Evolutionary conservation across 92 coral and sea anemone genomes (phyloP).

Genomic region (Scolanthus callimorphus): DNA sequence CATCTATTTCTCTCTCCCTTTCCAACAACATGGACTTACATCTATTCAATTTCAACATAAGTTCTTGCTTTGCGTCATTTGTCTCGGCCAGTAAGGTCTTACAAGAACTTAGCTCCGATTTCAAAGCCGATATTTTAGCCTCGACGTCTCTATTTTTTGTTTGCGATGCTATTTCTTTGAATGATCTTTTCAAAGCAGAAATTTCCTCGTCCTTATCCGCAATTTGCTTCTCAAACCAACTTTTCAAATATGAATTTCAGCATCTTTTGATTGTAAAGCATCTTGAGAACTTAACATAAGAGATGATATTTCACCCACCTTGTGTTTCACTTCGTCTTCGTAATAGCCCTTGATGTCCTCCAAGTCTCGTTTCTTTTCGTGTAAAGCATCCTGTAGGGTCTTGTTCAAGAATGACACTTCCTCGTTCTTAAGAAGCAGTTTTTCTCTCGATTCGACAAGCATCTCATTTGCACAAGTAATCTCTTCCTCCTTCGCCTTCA

Average conservation of each 20-base stretch:
- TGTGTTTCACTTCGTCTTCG: conserved; percentile 41
- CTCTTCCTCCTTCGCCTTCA: conserved; percentile 1
- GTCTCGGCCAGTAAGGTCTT: conserved; percentile 13
- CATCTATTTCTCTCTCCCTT: conserved; percentile 26
- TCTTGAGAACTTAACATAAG: conserved; percentile 26
- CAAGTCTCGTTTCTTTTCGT: conserved; percentile 33
- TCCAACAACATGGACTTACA: conserved; percentile 15
- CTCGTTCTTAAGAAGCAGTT: not conserved
- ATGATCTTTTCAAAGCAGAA: conserved; percentile 39
- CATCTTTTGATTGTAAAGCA: conserved; percentile 15
- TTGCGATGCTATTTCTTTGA: conserved; percentile 33
- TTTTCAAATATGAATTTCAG: conserved; percentile 34
- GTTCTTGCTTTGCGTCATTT: conserved; percentile 10
- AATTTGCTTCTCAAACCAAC: conserved; percentile 28
- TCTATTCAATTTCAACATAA: conserved; percentile 5
- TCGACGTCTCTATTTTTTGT: conserved; percentile 11
- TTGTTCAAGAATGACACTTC: conserved; percentile 3
- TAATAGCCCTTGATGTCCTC: conserved; percentile 31
- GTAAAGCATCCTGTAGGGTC: conserved; percentile 12
- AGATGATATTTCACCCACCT: conserved; percentile 32
- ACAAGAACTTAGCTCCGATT: conserved; percentile 26
- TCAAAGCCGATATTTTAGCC: conserved; percentile 22
- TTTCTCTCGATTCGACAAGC: not conserved
- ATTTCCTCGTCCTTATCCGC: conserved; percentile 51
- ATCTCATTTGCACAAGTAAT: not conserved